phyloP scores from a whole-genome alignment of 2,888 invertebrate genomes.

The Yponomeuta plumbellus region DNA sequence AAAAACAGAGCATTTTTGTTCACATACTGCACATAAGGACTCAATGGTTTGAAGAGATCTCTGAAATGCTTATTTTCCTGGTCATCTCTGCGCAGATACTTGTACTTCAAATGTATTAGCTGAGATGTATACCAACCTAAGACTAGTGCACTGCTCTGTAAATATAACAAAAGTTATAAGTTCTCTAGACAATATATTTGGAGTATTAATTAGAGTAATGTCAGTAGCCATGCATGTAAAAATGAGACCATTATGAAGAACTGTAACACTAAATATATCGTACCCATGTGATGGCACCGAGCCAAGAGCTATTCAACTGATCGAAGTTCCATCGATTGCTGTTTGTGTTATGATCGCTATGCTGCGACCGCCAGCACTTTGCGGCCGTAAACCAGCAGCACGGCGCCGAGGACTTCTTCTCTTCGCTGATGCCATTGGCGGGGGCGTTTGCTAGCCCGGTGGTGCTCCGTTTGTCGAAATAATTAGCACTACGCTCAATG shows the following conservation, averaged over 20 bases:
- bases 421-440: slow-evolving; percentile 36
- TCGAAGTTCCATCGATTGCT: slow-evolving; percentile 61
- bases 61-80: slow-evolving; percentile 21
- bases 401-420: slow-evolving; percentile 36
- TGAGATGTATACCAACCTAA: slow-evolving; percentile 80
- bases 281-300: slow-evolving; percentile 75
- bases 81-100: slow-evolving; percentile 37
- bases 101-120: slow-evolving; percentile 60
- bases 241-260: background rate
- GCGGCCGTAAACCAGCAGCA: slow-evolving; percentile 47
- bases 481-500: slow-evolving; percentile 65
- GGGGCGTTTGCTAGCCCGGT: slow-evolving; percentile 50
- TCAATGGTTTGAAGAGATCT: slow-evolving; percentile 35
- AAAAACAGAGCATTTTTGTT: slow-evolving; percentile 37
- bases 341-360: slow-evolving; percentile 48
- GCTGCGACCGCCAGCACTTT: slow-evolving; percentile 35
- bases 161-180: slow-evolving; percentile 18
- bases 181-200: background rate
- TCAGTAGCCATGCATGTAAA: background rate
- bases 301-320: slow-evolving; percentile 61
- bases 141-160: slow-evolving; percentile 78
- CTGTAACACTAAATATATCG: slow-evolving; percentile 19
- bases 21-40: slow-evolving; percentile 39
- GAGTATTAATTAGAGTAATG: background rate
- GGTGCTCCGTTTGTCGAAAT: slow-evolving; percentile 65